Evolutionary conservation across 35 echinoderm and acorn worm species (phyloP).

Genomic region (Patiria miniata): DNA sequence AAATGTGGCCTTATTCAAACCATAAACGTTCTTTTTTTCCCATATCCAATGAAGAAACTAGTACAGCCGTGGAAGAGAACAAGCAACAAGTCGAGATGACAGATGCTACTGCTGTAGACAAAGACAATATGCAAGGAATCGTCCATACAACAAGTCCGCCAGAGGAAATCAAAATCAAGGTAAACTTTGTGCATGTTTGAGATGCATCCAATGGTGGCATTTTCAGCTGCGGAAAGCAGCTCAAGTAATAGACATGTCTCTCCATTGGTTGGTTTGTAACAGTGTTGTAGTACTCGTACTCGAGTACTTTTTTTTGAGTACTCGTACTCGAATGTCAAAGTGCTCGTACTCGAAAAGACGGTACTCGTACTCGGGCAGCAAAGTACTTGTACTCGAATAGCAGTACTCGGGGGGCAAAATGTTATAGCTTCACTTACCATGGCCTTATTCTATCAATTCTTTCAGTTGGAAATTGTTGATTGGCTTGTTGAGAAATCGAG

Average conservation of each 20-base stretch:
- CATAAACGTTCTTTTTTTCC: neutral
- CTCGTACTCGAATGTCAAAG: too few species aligned
- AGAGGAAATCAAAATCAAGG: conserved; percentile 3
- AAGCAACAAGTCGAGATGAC: neutral
- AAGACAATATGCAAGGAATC: neutral
- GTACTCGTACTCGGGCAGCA: too few species aligned
- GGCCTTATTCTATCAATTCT: too few species aligned
- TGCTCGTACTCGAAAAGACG: too few species aligned
- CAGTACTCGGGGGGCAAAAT: too few species aligned
- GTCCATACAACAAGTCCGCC: conserved; percentile 1
- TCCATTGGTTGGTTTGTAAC: neutral
- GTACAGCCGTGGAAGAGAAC: neutral
- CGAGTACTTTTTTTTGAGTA: too few species aligned
- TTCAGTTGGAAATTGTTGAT: too few species aligned
- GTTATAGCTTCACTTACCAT: too few species aligned
- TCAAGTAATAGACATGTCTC: neutral
- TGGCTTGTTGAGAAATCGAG: too few species aligned
- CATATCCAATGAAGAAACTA: neutral
- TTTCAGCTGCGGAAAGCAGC: too few species aligned
- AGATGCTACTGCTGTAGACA: neutral
- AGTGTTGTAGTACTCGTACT: too few species aligned
- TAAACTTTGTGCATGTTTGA: neutral
- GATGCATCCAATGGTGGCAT: neutral
- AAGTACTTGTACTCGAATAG: too few species aligned
- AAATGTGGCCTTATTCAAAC: neutral